These are phyloP conservation scores for Microcebus griseorufus DNA, from an alignment of 2,113 vertebrate genomes.

Conservation along the genomic window DNA sequence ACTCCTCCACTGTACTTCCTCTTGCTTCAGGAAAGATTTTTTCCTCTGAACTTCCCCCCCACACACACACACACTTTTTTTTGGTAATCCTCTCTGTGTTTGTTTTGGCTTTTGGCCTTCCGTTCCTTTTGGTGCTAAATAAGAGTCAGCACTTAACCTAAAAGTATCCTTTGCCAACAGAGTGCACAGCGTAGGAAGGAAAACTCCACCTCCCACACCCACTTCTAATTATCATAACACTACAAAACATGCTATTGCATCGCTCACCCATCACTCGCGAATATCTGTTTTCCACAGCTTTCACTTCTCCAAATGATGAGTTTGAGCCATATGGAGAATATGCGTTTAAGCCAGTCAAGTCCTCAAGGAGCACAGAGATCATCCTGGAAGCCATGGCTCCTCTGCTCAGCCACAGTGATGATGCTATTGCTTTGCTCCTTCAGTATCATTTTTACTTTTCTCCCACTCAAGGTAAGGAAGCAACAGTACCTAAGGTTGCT, in stretches of 20 bases:
- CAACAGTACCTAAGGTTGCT: not conserved
- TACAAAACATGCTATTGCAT: slow-evolving; percentile 70
- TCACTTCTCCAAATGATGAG: slow-evolving; percentile 30
- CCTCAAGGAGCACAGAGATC: not conserved
- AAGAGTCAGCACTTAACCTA: slow-evolving; percentile 58
- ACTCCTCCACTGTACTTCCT: not conserved
- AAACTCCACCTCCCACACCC: slow-evolving; percentile 76
- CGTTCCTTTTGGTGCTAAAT: not conserved
- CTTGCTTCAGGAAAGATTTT: slow-evolving; percentile 39
- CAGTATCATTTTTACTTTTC: not conserved
- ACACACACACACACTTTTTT: not conserved
- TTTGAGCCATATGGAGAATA: slow-evolving; percentile 54
- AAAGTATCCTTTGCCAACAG: slow-evolving; percentile 56
- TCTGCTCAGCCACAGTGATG: not conserved
- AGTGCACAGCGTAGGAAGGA: slow-evolving; percentile 48
- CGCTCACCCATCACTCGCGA: slow-evolving; percentile 45
- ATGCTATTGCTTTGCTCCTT: not conserved
- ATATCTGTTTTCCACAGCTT: slow-evolving; percentile 41
- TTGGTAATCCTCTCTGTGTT: not conserved
- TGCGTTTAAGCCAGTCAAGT: slow-evolving; percentile 19
- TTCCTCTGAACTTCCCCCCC: slow-evolving; percentile 25
- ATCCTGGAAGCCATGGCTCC: not conserved
- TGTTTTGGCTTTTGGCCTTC: slow-evolving; percentile 56
- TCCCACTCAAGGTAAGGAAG: slow-evolving; percentile 72
- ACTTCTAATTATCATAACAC: slow-evolving; percentile 61